These are phyloP conservation scores for Standfussiana lucernea DNA, from an alignment of 2,888 invertebrate genomes.

Conservation along the genomic window DNA sequence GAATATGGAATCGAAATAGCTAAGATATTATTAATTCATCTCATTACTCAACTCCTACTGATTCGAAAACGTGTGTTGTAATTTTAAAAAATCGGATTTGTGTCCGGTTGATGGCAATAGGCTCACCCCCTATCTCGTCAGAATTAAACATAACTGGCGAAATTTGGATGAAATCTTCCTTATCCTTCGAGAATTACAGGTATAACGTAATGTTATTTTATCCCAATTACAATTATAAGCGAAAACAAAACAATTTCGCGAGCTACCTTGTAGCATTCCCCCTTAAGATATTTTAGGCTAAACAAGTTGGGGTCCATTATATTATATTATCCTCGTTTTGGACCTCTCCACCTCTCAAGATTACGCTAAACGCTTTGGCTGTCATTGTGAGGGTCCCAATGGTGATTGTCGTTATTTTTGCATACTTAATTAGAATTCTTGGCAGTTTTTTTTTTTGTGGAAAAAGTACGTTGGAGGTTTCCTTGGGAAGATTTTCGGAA, in stretches of 20 bases:
- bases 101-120: background rate
- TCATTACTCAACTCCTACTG: background rate
- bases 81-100: background rate
- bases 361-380: conserved; percentile 70
- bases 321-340: conserved; percentile 61
- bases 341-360: conserved; percentile 55
- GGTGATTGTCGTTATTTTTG: conserved; percentile 71
- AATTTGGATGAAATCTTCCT: background rate
- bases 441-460: conserved; percentile 17
- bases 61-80: background rate
- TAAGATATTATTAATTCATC: no score
- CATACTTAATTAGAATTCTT: conserved; percentile 67
- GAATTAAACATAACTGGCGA: background rate
- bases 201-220: background rate
- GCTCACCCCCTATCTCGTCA: background rate
- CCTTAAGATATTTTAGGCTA: conserved; percentile 51
- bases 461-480: conserved; percentile 26
- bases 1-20: no score
- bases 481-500: conserved; percentile 11
- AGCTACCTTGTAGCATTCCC: background rate
- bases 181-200: background rate
- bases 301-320: conserved; percentile 66
- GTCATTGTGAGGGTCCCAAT: conserved; percentile 67
- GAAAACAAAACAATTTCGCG: background rate
- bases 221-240: background rate